Evolutionary conservation across 2,888 invertebrate genomes (phyloP), one percentile per base, ranked within the genome.

Genomic region (Spilosoma lubricipeda): DNA sequence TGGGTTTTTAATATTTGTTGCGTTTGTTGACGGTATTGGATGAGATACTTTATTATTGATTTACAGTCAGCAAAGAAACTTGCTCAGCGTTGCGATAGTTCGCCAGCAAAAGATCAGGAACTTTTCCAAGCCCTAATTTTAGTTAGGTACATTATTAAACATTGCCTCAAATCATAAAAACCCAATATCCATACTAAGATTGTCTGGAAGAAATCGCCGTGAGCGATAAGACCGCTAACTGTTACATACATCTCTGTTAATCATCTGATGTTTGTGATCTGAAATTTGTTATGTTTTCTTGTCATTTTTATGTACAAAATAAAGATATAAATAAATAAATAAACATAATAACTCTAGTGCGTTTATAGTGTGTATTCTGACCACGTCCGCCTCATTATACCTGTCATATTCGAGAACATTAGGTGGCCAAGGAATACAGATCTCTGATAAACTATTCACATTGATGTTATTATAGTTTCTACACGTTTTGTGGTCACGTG

Each of bases 371-470:
- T 73, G 75, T 77, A 84, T 84, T 81, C 85, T 33, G 70, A 75
- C 36, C 83, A 84, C 83, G 83, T 74, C 64, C 68, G 59, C 64
- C 79, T 84, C 84, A 81, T 83, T 84, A 83, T 78, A 70, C 65
- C 45, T 71, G 81, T 81, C 83, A 81, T 80, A 76, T 79, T 76
- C 71, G 59, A 73, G 77, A 73, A 75, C 77, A 73, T 82, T 77
- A 78, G 79, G 77, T 71, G 73, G 69, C 39, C 65, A 30, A 71
- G 82, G 77, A 77, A 81, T 81, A 80, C 68, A 80, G 84, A 82
- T 82, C 71, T 33, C 39, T 79, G 82, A 81, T 81, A 80, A 75
- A 80, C 69, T 52, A 56, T 56, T 36, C 36, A 69, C 33, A 69
- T 69, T 69, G 52, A 15, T 56, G 36, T 39, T n/a, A 69, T 69